Evolutionary conservation across 2,888 invertebrate species (phyloP).

Genomic region (Amaurobius ferox): DNA sequence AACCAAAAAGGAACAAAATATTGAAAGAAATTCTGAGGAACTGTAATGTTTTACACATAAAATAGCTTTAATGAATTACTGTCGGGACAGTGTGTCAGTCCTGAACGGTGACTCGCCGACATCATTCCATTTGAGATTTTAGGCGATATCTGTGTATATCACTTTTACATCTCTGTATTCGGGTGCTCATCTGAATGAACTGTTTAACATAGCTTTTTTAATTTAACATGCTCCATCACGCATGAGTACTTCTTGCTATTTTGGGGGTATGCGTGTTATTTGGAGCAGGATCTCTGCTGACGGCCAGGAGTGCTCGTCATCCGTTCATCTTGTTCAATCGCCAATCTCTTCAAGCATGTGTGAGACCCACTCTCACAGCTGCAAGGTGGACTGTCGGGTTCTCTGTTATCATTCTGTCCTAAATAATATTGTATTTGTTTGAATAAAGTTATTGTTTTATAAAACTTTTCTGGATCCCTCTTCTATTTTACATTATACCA

Average conservation of each 20-base stretch:
- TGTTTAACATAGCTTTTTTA: constrained; percentile 49
- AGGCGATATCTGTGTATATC: constrained; percentile 17
- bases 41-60: constrained; percentile 32
- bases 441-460: constrained; percentile 62
- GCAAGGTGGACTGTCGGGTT: constrained; percentile 51
- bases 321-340: constrained; percentile 35
- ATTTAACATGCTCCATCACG: constrained; percentile 24
- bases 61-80: constrained; percentile 57
- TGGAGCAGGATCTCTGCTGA: not conserved
- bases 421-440: constrained; percentile 42
- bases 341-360: constrained; percentile 23
- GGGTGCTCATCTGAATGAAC: constrained; percentile 63
- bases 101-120: constrained; percentile 52
- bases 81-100: constrained; percentile 63
- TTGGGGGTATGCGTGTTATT: constrained; percentile 23
- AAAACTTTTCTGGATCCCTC: not conserved
- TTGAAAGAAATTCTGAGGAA: constrained; percentile 19
- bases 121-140: constrained; percentile 35
- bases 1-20: constrained; percentile 68
- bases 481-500: no score
- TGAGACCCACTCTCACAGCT: not conserved
- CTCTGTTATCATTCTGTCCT: constrained; percentile 40
- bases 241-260: constrained; percentile 15
- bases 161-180: constrained; percentile 23
- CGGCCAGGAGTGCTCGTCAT: constrained; percentile 21